Evolutionary conservation across 2,113 vertebrate genomes (phyloP), one percentile per base, ranked within the genome.

Genomic region (Actenoides hombroni): DNA sequence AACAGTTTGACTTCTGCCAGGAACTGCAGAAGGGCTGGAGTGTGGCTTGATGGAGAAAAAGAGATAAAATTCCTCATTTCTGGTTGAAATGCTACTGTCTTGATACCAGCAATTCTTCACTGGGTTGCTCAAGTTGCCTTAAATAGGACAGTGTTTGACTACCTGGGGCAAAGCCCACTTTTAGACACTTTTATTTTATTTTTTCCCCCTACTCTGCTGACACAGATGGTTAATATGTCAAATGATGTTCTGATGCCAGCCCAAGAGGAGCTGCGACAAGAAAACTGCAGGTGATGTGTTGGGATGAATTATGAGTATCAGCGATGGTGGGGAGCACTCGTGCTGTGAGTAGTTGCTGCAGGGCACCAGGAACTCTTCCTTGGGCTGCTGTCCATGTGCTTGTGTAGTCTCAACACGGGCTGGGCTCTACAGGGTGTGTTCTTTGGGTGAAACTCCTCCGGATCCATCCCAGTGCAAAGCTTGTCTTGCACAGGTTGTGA

Each of bases 321-420:
- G 26, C 28, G 33, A 31, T n/a, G 2, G n/a, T 3, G 53, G 31
- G 54, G 28, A 63, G 23, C 10, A 2, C 24, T 42, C 1, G 0
- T n/a, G 24, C 35, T 29, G 35, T 37, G 53, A 69, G 64, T 23
- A 16, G 61, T 4, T 56, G 35, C 54, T 25, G 8, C 11, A 1
- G 6, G 19, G 42, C 59, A 33, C 35, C 28, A 3, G 15, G 56
- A 5, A 28, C 21, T 71, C 40, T 46, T 70, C 63, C 37, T 19
- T 28, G 56, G 31, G 48, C 54, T 61, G 9, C 18, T 68, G 26
- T 20, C 48, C 11, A 0, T n/a, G 61, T 79, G 13, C 33, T 67
- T 51, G 28, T 26, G 28, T 9, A 10, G 18, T 14, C 44, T 37
- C 19, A 59, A 8, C 14, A 2, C 1, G 1, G 35, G 44, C 44